Conservation (phyloP, 1,140 invertebrate species). For the Scaptomyza graminum region DNA sequence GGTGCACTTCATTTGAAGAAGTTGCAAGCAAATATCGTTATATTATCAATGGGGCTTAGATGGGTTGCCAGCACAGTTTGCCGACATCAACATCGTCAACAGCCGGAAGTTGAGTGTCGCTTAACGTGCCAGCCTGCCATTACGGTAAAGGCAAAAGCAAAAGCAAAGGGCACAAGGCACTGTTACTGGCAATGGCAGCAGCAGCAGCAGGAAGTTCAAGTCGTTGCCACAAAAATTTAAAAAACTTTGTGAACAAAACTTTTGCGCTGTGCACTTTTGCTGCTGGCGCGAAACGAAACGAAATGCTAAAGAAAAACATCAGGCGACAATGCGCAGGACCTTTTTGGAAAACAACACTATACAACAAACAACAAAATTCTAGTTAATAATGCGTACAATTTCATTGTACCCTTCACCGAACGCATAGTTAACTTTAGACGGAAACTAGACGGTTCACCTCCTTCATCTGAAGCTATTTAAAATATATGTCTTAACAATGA, state of each 20-base stretch:
- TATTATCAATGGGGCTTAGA: constrained; percentile 34
- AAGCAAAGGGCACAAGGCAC: constrained; percentile 7
- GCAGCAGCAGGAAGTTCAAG: constrained; percentile 66
- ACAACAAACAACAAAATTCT: constrained; percentile 24
- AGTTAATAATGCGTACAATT: not conserved
- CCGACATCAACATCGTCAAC: constrained; percentile 43
- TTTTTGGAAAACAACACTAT: constrained; percentile 19
- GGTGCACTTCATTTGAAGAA: constrained; percentile 26
- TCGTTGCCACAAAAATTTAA: constrained; percentile 80
- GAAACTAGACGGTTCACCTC: no score
- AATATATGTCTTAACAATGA: no score
- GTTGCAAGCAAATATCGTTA: constrained; percentile 54
- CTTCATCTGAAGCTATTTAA: no score
- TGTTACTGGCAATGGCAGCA: not conserved
- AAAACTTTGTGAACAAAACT: constrained; percentile 83
- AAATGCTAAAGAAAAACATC: constrained; percentile 71
- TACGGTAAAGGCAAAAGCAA: constrained; percentile 1
- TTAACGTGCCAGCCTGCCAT: constrained; percentile 31
- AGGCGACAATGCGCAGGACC: constrained; percentile 70
- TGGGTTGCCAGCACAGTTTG: not conserved
- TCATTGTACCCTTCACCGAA: not conserved
- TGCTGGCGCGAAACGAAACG: constrained; percentile 65
- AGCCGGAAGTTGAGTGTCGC: constrained; percentile 64
- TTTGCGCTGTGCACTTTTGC: constrained; percentile 75
- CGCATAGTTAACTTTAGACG: not conserved